Evolutionary conservation across 2,888 invertebrate genomes (phyloP).

Genomic region (Clunio marinus): DNA sequence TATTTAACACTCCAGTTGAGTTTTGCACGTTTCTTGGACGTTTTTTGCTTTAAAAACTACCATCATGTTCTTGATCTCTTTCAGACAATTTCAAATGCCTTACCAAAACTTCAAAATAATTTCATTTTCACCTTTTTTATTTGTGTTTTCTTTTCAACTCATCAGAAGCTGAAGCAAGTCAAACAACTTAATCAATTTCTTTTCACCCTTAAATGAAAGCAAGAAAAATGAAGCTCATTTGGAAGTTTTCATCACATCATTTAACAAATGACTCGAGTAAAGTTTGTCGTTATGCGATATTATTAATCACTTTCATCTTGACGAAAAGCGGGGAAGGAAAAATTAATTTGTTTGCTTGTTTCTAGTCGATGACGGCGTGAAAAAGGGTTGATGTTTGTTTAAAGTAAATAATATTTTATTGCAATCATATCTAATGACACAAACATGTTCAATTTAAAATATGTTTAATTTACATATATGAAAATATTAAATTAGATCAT

Average conservation of each 20-base stretch:
- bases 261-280: constrained; percentile 21
- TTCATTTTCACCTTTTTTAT: background rate
- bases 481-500: constrained; percentile 9
- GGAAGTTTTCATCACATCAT: constrained; percentile 23
- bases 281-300: background rate
- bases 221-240: background rate
- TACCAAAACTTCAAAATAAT: too few relatives aligned
- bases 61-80: constrained; percentile 10
- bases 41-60: background rate
- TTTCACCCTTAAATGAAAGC: background rate
- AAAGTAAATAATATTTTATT: constrained; percentile 3
- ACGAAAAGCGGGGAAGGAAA: background rate
- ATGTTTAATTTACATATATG: constrained; percentile 12
- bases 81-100: too few relatives aligned
- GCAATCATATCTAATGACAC: background rate
- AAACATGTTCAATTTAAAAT: background rate
- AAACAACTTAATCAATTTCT: background rate
- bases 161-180: too few relatives aligned
- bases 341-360: constrained; percentile 1
- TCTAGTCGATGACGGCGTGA: background rate
- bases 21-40: background rate
- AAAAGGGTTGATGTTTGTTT: constrained; percentile 3
- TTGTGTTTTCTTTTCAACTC: too few relatives aligned
- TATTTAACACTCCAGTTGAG: constrained; percentile 21
- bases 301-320: constrained; percentile 26